phyloP scores from a whole-genome alignment of 2,113 vertebrate species.

The Rhabdornis inornatus region DNA sequence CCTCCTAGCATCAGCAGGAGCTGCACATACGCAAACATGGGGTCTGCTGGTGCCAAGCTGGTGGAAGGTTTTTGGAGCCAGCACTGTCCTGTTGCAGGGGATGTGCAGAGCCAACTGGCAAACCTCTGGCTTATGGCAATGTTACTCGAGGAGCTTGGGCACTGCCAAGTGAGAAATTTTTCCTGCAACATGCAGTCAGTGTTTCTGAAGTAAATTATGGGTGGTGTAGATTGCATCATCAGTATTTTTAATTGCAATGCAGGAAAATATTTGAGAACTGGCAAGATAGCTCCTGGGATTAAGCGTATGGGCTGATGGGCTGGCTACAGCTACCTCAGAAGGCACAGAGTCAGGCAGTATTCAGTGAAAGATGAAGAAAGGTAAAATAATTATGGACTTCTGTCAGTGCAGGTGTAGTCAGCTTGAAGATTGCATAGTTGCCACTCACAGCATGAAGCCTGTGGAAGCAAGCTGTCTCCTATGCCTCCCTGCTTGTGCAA shows the following conservation, averaged over 20 bases:
- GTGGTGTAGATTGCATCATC: not conserved
- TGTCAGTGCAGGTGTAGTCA: not conserved
- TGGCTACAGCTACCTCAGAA: not conserved
- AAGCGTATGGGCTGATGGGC: fast-evolving
- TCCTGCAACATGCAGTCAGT: not conserved
- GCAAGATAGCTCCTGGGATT: not conserved
- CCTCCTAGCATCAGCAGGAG: not conserved
- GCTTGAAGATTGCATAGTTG: not conserved
- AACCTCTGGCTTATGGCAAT: not conserved
- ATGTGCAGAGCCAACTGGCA: not conserved
- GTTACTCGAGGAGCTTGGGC: not conserved
- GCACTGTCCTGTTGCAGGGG: not conserved
- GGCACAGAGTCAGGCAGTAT: not conserved
- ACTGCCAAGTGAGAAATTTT: conserved; percentile 9
- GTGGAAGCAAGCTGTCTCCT: not conserved
- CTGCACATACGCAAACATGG: not conserved
- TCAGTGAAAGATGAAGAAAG: not conserved
- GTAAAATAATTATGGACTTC: not conserved
- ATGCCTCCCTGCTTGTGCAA: not conserved
- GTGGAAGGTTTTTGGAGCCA: not conserved
- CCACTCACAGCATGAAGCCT: not conserved
- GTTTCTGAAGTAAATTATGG: not conserved
- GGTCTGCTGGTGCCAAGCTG: not conserved
- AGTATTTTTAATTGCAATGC: conserved; percentile 3
- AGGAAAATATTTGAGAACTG: not conserved